Base-by-base conservation (phyloP, 2,888 invertebrate species). In the Melipona beecheii region DNA sequence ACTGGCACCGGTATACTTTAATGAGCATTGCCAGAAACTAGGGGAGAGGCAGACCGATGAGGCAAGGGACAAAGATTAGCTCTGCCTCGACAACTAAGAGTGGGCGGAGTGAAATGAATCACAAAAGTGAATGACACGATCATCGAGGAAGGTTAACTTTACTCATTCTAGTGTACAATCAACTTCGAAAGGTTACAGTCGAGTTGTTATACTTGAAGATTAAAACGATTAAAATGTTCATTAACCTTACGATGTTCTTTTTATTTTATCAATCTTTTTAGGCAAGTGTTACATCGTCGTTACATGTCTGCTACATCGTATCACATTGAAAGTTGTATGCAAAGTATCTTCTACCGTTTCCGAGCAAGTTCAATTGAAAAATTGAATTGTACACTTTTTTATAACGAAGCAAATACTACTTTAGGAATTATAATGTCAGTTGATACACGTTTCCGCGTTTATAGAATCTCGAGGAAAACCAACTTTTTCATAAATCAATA, bases 121-220 rank as follows among this genome's bases (percentile, higher is more conserved):
- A 90, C 86, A 87, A 91, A 71, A 87, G 92, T 91, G 91, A 93
- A 92, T 91, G 92, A 92, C 91, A 90, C 90, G 90, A 81, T 89
- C 87, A 91, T 90, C 89, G 85, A 50, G 88, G 85, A 90, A 91
- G 90, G 91, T 90, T 89, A 91, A 91, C 89, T 91, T 90, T 90
- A 89, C 89, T 78, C 71, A 60, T 24, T 60, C 27, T 49, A 36
- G n/a, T 66, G n/a, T 54, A 43, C 50, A 50, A 43, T 56, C 52
- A 21, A 50, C 73, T 81, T 4, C 0, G 13, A 31, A 58, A 4
- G 19, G 36, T 54, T 27, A 11, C 15, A 17, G 6, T 19, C 9
- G 43, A 9, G 11, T 43, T 43, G 9, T 43, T 43, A 11, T 11
- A 24, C 27, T 52, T 2, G 19, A 27, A 1, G 27, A 27, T 27